Evolutionary conservation across 2,113 vertebrate species (phyloP), one percentile per base, ranked within the genome.

Genomic region (Xiphias gladius): DNA sequence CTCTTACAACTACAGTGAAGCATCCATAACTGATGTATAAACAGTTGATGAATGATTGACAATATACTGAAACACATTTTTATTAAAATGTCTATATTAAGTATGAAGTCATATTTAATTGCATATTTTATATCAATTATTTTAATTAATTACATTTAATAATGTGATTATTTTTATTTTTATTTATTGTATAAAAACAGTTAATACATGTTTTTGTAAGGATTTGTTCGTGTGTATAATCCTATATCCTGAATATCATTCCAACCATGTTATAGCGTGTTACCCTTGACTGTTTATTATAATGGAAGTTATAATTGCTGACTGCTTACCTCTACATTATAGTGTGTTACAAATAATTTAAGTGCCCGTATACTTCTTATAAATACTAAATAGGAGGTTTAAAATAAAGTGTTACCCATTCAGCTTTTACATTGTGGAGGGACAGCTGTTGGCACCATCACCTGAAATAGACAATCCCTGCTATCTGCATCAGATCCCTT

Each of bases 401-500:
- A 62, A 63, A 76, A 75, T 76, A n/a, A 67, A 71, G 66, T 48
- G 46, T 57, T 26, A 26, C 57, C 43, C 26, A 59, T 16, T 59
- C 26, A 16, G 59, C 16, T 68, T 35, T 65, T 28, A 57, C 20
- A 20, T 13, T 37, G 24, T 37, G 59, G 61, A 39, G 76, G 26
- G 32, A 74, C 48, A 64, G 57, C 72, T 81, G 37, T 83, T 73
- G 54, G 71, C 66, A 65, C 50, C 82, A 55, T 84, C 78, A 83
- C 73, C 74, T 82, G 78, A 66, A 83, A 87, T 50, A 77, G 72
- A 62, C 69, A 71, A 52, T 65, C 76, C 59, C 41, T 85, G 74
- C 68, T 70, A 77, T 69, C 72, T 41, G 54, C 75, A 14, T 74
- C 64, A 17, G 67, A 75, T 79, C 88, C 77, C 52, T 78, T 70